phyloP scores from a whole-genome alignment of 2,888 invertebrate genomes.

The Macrostomum cliftonense region DNA sequence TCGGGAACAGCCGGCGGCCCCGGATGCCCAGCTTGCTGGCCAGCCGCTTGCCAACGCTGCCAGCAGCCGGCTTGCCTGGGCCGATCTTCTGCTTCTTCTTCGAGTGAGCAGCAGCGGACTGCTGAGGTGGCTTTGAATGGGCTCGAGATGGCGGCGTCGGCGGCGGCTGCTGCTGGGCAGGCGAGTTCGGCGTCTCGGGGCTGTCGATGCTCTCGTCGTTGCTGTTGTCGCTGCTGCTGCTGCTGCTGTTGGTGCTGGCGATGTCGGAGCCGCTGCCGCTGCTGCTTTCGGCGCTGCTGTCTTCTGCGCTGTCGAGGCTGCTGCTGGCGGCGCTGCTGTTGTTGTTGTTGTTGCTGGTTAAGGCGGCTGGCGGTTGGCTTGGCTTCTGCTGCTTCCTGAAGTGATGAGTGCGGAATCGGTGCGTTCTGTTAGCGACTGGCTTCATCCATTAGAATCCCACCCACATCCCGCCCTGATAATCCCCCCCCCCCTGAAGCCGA shows the following conservation, averaged over 20 bases:
- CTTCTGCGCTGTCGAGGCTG: background rate
- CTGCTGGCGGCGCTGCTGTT: background rate
- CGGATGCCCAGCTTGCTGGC: too few relatives aligned
- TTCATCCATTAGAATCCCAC: too few relatives aligned
- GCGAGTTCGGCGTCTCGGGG: background rate
- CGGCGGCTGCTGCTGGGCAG: background rate
- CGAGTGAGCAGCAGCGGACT: too few relatives aligned
- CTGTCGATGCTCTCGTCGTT: background rate
- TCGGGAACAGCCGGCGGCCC: too few relatives aligned
- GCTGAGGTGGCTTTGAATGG: conserved; percentile 7
- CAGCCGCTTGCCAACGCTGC: too few relatives aligned
- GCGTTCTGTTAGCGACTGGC: too few relatives aligned
- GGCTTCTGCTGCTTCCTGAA: background rate
- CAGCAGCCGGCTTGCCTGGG: background rate
- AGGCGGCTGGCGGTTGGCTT: too few relatives aligned
- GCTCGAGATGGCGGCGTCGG: conserved; percentile 22
- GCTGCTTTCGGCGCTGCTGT: background rate
- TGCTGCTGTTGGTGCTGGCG: background rate
- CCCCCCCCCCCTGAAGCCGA: too few relatives aligned
- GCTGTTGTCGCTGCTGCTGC: background rate
- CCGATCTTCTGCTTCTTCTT: too few relatives aligned
- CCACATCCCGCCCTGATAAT: too few relatives aligned
- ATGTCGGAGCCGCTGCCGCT: background rate
- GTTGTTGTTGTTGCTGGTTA: background rate
- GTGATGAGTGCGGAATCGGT: too few relatives aligned